Evolutionary conservation across 2,113 vertebrate genomes (phyloP).

Genomic region (Mobula hypostoma): DNA sequence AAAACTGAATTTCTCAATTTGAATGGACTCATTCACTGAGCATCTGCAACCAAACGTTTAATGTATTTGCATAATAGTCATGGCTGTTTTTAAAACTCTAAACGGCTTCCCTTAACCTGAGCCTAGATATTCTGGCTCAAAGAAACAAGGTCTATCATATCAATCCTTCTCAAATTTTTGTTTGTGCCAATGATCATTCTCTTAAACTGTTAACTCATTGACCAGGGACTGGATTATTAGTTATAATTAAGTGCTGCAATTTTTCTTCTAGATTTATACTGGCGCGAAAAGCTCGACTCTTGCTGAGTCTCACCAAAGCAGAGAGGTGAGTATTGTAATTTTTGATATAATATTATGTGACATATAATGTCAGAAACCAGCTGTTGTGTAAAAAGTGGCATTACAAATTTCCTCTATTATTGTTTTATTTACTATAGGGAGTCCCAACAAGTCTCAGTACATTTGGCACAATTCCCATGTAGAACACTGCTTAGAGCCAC

Average conservation of each 20-base stretch:
- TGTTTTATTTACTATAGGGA: not conserved
- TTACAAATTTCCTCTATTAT: not conserved
- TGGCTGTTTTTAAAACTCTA: too few species aligned
- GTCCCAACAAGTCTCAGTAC: not conserved
- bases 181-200: too few species aligned
- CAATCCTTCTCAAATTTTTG: too few species aligned
- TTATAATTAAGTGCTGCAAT: not conserved
- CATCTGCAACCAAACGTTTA: too few species aligned
- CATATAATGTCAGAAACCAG: not conserved
- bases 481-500: not conserved
- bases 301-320: conserved; percentile 40
- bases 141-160: too few species aligned
- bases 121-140: too few species aligned
- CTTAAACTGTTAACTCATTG: not conserved
- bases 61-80: too few species aligned
- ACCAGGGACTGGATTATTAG: not conserved
- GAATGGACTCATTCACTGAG: too few species aligned
- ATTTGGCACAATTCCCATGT: not conserved
- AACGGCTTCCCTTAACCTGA: too few species aligned
- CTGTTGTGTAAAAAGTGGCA: not conserved
- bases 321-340: conserved; percentile 15
- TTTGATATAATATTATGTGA: not conserved
- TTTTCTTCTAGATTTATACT: conserved; percentile 40
- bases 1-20: too few species aligned
- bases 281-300: conserved; percentile 40